Evolutionary conservation across 1,140 invertebrate species (phyloP).

Genomic region (Ctenoplectra terminalis): DNA sequence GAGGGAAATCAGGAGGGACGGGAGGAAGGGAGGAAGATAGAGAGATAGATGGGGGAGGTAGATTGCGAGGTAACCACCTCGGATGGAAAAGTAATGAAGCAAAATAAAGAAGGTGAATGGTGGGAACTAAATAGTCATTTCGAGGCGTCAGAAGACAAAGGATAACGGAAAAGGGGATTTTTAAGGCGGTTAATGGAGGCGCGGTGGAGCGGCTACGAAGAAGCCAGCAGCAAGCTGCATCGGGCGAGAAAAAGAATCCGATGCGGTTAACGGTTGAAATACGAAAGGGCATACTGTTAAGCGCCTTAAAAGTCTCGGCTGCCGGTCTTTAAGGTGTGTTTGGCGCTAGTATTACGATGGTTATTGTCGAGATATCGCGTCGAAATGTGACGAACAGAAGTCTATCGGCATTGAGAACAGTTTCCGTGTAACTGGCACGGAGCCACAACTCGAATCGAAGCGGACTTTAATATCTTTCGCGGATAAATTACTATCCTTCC

Average conservation of each 20-base stretch:
- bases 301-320: constrained; percentile 44
- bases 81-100: constrained; percentile 63
- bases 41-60: neutral
- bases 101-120: constrained; percentile 61
- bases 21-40: constrained; percentile 8
- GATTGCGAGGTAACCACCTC: constrained; percentile 6
- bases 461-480: neutral
- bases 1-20: too few species aligned
- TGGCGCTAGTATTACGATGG: neutral
- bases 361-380: neutral
- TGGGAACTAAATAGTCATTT: constrained; percentile 69
- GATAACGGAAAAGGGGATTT: constrained; percentile 68
- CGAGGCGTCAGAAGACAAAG: constrained; percentile 63
- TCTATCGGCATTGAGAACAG: too few species aligned
- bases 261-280: constrained; percentile 64
- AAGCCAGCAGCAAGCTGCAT: constrained; percentile 12
- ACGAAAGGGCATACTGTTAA: constrained; percentile 60
- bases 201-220: constrained; percentile 50
- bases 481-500: neutral
- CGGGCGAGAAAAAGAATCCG: constrained; percentile 52
- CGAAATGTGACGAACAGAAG: neutral
- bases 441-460: neutral
- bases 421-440: neutral
- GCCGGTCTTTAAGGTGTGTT: constrained; percentile 29
- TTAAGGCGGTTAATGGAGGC: constrained; percentile 62